These are phyloP conservation scores for Stomatorhinus ivindoensis DNA, from an alignment of 2,113 vertebrate species.

Conservation along the genomic window DNA sequence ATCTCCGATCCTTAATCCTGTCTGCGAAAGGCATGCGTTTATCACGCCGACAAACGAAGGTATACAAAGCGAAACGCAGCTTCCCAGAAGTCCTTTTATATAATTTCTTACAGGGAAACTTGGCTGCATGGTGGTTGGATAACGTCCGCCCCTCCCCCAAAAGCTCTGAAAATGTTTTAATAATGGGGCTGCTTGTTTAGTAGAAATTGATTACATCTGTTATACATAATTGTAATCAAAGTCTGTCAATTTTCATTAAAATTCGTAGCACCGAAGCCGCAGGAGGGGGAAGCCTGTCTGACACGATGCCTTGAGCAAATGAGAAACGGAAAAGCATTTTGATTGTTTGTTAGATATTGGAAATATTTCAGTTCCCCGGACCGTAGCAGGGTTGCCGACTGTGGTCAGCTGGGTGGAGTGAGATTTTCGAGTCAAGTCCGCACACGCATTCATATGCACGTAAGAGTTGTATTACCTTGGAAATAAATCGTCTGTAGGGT, in stretches of 20 bases:
- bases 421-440: no score
- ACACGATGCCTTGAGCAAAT: background rate
- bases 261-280: background rate
- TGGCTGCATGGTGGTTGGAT: background rate
- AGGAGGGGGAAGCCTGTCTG: background rate
- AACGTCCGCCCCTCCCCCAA: background rate
- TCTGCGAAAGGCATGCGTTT: background rate
- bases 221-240: background rate
- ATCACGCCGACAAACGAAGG: background rate
- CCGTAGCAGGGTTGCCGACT: background rate
- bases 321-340: background rate
- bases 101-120: background rate
- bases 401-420: no score
- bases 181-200: background rate
- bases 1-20: background rate
- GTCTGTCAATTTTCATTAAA: background rate
- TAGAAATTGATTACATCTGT: constrained; percentile 2
- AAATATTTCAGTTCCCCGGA: background rate
- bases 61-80: background rate
- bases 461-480: no score
- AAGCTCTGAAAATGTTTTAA: background rate
- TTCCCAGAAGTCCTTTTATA: background rate
- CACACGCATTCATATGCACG: no score
- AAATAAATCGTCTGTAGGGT: no score
- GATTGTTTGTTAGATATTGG: background rate